phyloP scores from a whole-genome alignment of 2,888 invertebrate species.

The Chalcosyrphus nemorum region DNA sequence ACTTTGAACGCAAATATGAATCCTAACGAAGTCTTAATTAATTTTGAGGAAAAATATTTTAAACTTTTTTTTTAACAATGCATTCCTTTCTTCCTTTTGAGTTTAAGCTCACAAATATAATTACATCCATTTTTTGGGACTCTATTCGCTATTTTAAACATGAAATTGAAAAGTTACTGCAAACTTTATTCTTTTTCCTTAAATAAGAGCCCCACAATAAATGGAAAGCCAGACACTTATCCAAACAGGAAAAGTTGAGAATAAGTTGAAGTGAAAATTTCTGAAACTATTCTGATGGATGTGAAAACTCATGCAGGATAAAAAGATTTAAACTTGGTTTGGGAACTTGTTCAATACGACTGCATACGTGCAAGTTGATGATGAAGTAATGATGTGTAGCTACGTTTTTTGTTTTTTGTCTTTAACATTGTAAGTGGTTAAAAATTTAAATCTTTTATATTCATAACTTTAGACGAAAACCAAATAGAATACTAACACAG shows the following conservation, averaged over 20 bases:
- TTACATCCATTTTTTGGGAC: not conserved
- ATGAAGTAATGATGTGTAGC: not conserved
- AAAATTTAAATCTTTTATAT: too few relatives aligned
- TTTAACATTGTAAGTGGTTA: not conserved
- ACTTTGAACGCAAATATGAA: constrained; percentile 16
- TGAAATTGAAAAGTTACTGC: constrained; percentile 2
- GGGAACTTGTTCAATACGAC: not conserved
- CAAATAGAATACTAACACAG: not conserved
- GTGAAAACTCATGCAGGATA: constrained; percentile 24
- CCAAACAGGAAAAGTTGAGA: constrained; percentile 3
- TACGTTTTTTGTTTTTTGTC: not conserved
- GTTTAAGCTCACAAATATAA: not conserved
- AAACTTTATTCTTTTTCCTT: not conserved
- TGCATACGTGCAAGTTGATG: not conserved
- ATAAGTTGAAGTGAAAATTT: constrained; percentile 28
- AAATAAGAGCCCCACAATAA: not conserved
- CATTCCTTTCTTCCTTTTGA: not conserved
- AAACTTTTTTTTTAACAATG: not conserved
- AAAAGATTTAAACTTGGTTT: constrained; percentile 25
- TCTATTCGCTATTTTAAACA: not conserved
- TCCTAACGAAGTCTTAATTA: constrained; percentile 2
- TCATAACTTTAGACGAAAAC: too few relatives aligned
- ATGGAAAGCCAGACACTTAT: constrained; percentile 30
- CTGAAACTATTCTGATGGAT: constrained; percentile 26
- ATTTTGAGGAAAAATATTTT: not conserved